Conservation (phyloP, 2,797 vertebrate species). For the Ispidina picta region DNA sequence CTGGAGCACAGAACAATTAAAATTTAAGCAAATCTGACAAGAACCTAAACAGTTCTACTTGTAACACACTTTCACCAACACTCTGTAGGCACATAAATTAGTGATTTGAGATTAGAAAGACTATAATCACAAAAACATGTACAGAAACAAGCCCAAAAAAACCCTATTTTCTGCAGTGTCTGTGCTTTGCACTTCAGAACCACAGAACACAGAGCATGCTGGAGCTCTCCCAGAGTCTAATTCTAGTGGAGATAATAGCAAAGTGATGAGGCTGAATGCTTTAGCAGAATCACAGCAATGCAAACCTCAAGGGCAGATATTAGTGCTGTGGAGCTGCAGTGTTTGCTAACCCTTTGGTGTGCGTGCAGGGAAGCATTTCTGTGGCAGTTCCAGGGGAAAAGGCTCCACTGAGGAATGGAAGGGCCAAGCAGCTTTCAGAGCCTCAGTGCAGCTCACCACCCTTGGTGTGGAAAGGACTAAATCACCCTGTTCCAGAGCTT, state of each 20-base stretch:
- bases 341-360: neutral
- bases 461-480: neutral
- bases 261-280: neutral
- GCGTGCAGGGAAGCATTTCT: neutral
- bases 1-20: neutral
- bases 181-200: neutral
- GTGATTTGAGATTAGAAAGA: neutral
- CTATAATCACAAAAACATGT: fast-evolving
- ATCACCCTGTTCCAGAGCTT: neutral
- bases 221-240: neutral
- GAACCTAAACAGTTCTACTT: neutral
- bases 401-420: neutral
- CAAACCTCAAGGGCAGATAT: neutral
- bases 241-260: neutral
- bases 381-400: neutral
- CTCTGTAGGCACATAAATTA: neutral
- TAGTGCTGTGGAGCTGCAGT: neutral
- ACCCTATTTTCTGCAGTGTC: neutral
- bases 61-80: neutral
- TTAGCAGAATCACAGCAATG: neutral
- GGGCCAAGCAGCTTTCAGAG: neutral
- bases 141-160: neutral
- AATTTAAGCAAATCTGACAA: neutral
- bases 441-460: neutral
- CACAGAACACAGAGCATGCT: neutral